Evolutionary conservation across 2,797 vertebrate species (phyloP).

Genomic region (Gymnothorax reevesii): DNA sequence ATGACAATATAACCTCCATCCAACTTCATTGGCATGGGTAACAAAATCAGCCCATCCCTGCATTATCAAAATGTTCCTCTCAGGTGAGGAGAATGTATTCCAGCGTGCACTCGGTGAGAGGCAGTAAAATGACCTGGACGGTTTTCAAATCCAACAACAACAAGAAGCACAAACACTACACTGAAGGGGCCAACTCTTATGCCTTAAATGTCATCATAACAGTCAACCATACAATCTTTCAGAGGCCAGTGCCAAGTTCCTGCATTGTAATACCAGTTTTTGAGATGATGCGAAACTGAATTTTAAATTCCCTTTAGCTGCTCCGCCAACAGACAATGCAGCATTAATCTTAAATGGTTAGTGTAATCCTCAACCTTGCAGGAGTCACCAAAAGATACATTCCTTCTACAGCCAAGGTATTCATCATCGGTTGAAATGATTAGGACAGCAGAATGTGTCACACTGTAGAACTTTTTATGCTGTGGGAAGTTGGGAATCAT

Average conservation of each 20-base stretch:
- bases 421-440: constrained; percentile 42
- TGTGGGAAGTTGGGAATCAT: constrained; percentile 29
- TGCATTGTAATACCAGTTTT: neutral
- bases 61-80: no score
- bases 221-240: no score
- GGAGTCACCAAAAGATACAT: constrained; percentile 6
- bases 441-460: constrained; percentile 37
- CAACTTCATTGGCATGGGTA: no score
- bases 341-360: constrained; percentile 32
- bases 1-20: no score
- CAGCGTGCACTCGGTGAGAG: no score
- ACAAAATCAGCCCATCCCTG: no score
- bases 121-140: no score
- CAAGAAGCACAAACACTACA: neutral
- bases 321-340: constrained; percentile 28
- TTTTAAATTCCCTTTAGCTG: neutral
- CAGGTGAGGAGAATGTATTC: no score
- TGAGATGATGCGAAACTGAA: neutral
- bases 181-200: neutral
- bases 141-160: neutral
- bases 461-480: constrained; percentile 18
- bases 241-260: neutral
- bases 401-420: constrained; percentile 25
- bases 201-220: neutral
- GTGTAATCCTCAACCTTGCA: constrained; percentile 30